Evolutionary conservation across 2,113 vertebrate species (phyloP).

Genomic region (Crypturellus undulatus): DNA sequence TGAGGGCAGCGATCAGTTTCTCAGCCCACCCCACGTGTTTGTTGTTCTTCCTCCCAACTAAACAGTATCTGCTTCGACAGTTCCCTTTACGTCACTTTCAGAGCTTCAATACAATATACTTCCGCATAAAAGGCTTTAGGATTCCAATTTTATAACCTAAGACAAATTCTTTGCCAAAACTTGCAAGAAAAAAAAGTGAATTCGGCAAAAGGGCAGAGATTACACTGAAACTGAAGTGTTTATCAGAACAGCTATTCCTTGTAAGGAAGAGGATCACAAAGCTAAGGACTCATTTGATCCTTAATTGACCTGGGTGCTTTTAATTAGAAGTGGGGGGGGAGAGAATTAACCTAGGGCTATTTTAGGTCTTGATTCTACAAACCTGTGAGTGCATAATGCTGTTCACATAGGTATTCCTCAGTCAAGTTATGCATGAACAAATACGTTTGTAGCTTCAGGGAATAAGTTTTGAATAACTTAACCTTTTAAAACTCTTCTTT

Average conservation of each 20-base stretch:
- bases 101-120: background rate
- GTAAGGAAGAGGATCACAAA: constrained; percentile 24
- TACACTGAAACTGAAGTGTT: background rate
- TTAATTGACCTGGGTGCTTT: constrained; percentile 41
- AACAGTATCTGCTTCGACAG: background rate
- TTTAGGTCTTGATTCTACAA: constrained; percentile 16
- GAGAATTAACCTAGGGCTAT: constrained; percentile 45
- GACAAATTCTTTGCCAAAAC: background rate
- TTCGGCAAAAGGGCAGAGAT: background rate
- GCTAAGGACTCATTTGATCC: constrained; percentile 41
- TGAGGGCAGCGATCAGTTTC: background rate
- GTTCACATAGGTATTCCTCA: background rate
- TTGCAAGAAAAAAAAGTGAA: background rate
- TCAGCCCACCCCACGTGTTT: background rate
- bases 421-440: constrained; percentile 48
- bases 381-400: background rate
- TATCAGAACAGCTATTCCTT: constrained; percentile 10
- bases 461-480: constrained; percentile 15
- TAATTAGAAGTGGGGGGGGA: constrained; percentile 1
- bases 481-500: background rate
- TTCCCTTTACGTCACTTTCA: background rate
- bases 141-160: background rate
- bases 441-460: constrained; percentile 36
- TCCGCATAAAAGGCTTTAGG: background rate
- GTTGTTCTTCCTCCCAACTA: background rate